Base-by-base conservation (phyloP, 2,888 invertebrate species). In the Netelia fuscicornis region DNA sequence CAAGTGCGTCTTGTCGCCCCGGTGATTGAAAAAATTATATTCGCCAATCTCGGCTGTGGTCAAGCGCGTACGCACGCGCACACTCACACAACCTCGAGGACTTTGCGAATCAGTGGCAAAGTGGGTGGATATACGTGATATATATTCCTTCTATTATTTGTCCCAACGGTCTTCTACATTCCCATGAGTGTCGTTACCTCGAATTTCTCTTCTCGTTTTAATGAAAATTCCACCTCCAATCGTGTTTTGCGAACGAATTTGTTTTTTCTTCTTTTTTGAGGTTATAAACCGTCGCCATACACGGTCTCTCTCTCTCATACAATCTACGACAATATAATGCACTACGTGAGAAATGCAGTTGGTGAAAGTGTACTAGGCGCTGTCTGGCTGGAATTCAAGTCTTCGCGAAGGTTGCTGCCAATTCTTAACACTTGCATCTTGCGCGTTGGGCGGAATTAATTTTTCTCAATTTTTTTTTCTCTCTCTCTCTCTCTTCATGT, bases 301-400 rank as follows among this genome's bases (percentile, higher is more conserved):
- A 83, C 67, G 20, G 23, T 58, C 37, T 25, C 52, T 65, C 52
- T 65, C 65, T 65, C 65, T 78, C 48, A 81, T 37, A 37, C 71
- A 75, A 86, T 48, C 48, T 48, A 13, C 13, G 20, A 17, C 11
- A 17, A 54, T 42, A 78, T 70, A 72, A 79, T 88, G 89, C 87
- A 81, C 76, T 76, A 72, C 70, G 78, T 71, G 75, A 87, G 82
- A 89, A 88, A 86, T 82, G 78, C 84, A 64, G 81, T 85, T 60
- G 87, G 91, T 90, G 90, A 90, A 91, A 90, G 90, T 90, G 81
- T 78, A 65, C 62, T 75, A 82, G 71, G 77, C 84, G 84, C 81
- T 72, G 85, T 70, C 82, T 67, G 67, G 81, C 58, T 78, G 81
- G 77, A 84, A 86, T 84, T 87, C 64, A 58, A 79, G 30, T 67